These are phyloP conservation scores for Leptinotarsa undecemlineata DNA, from an alignment of 1,140 invertebrate genomes.

Conservation along the genomic window DNA sequence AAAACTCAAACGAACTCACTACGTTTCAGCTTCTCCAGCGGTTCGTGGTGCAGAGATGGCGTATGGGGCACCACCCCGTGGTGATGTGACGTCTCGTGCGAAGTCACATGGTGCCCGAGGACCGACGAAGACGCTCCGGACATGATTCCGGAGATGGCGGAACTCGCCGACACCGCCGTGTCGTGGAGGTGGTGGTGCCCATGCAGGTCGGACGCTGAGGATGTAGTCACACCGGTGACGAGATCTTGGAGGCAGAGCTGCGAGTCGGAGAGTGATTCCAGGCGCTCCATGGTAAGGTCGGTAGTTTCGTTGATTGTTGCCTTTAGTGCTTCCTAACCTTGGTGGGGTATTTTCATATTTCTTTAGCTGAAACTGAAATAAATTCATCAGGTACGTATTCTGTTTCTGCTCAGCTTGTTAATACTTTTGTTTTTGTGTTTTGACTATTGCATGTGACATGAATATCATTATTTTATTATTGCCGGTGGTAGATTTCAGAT, in stretches of 20 bases:
- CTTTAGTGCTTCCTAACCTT: neutral
- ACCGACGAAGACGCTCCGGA: constrained; percentile 58
- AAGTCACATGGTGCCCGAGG: constrained; percentile 56
- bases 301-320: constrained; percentile 24
- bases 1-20: constrained; percentile 61
- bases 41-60: constrained; percentile 72
- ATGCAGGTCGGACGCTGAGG: constrained; percentile 58
- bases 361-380: constrained; percentile 21
- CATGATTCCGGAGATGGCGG: constrained; percentile 70
- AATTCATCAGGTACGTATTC: too few relatives aligned
- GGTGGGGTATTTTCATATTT: constrained; percentile 21
- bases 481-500: too few relatives aligned
- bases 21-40: constrained; percentile 81
- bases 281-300: constrained; percentile 56
- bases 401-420: too few relatives aligned
- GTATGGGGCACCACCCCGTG: constrained; percentile 54
- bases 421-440: too few relatives aligned
- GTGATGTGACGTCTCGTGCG: constrained; percentile 54
- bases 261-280: constrained; percentile 66
- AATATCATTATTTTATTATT: too few relatives aligned
- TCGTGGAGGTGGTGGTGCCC: constrained; percentile 64
- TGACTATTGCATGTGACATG: too few relatives aligned
- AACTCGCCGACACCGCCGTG: constrained; percentile 67
- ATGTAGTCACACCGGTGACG: constrained; percentile 59
- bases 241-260: constrained; percentile 75